Evolutionary conservation across 2,888 invertebrate genomes (phyloP), one percentile per base, ranked within the genome.

Genomic region (Dolichomitus sp.): DNA sequence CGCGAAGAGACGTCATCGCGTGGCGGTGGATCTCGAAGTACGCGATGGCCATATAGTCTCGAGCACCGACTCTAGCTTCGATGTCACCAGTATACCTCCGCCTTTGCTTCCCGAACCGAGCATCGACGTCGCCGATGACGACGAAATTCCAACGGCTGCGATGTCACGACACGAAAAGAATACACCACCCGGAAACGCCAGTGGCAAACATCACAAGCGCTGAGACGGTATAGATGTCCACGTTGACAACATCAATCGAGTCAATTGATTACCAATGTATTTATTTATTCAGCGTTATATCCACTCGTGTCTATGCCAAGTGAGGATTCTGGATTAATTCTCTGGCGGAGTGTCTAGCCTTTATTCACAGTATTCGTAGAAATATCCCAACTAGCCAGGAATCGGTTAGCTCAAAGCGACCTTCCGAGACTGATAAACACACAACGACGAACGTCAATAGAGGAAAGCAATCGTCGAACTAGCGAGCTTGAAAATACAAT

Each of bases 71-170:
- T 96, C 96, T 77, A 95, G 95, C 90, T 96, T 97, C 90, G 97
- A 97, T 89, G 96, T 97, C 23, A 95, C 96, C 45, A 96, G 96
- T 33, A 95, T 97, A 88, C 97, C 97, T n/a, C 97, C 97, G 73
- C 97, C 97, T 73, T 94, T 97, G 85, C 95, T 97, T 89, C 95
- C 96, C 74, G 97, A 97, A 50, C 88, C 86, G 17, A 90, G 90
- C 33, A 87, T 88, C 66, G 86, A 90, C 72, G 86, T 89, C 88
- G 96, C 91, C 5, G 89, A 90, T 91, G 97, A 97, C 90, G 91
- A 92, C 14, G 89, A 90, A 33, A 85, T 87, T 50, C 89, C 52
- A 17, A 40, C 50, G n/a, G 69, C 48, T 4, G 57, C 33, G 17
- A 2, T n/a, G 4, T 33, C 37, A 9, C 33, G 61, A 17, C 37